phyloP scores from a whole-genome alignment of 2,113 vertebrate genomes.

The Empidonax alnorum region DNA sequence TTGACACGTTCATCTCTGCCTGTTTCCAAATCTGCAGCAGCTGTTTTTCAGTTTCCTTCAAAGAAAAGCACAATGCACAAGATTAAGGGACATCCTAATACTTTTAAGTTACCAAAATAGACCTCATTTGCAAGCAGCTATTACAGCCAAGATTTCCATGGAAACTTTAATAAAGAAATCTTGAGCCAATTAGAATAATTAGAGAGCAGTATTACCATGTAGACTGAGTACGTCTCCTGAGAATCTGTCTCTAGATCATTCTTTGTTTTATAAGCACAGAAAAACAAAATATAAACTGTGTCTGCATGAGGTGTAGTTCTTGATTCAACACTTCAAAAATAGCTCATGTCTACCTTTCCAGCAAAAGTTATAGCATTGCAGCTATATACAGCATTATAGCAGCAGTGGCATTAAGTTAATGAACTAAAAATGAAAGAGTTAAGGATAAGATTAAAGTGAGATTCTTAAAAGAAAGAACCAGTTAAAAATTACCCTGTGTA shows the following conservation, averaged over 20 bases:
- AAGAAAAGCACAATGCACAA: not conserved
- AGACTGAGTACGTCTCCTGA: not conserved
- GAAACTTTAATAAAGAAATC: constrained; percentile 21
- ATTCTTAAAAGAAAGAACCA: not conserved
- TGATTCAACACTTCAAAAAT: not conserved
- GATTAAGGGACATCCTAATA: not conserved
- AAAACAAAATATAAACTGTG: not conserved
- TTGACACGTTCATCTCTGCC: not conserved
- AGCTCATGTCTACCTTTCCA: not conserved
- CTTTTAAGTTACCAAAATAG: not conserved
- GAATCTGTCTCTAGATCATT: not conserved
- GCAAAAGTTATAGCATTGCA: not conserved
- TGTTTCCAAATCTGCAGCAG: not conserved
- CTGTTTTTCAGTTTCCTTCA: not conserved
- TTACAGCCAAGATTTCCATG: constrained; percentile 3
- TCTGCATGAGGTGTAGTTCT: not conserved
- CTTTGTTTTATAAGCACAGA: not conserved
- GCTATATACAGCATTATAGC: not conserved
- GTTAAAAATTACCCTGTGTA: not conserved
- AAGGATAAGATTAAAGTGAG: not conserved
- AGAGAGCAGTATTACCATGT: not conserved
- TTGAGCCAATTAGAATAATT: constrained; percentile 10
- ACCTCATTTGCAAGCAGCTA: not conserved
- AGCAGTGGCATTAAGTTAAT: not conserved
- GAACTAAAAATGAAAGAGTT: not conserved